Evolutionary conservation across 2,797 vertebrate species (phyloP), one percentile per base, ranked within the genome.

Genomic region (Fratercula arctica): DNA sequence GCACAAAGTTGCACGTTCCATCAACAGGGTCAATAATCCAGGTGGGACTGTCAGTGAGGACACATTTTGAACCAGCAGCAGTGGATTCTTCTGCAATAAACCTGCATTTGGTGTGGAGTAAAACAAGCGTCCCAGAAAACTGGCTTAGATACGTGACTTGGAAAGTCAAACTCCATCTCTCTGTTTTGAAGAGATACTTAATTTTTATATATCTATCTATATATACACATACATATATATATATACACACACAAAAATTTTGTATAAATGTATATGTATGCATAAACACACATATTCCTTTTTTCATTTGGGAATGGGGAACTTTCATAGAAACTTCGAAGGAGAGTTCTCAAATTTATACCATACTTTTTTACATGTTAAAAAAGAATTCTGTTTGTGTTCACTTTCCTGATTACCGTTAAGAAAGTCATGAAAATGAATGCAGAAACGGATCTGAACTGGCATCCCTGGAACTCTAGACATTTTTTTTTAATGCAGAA

Each of bases 11-110:
- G 97, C 99, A 99, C 35, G 99, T 99, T 92, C 99, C 99, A 48
- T 99, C 98, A 75, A 99, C 98, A 87, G 99, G 99, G 93, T 99
- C 99, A 67, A 99, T 99, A 66, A 99, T 99, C 98, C 99, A 99
- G 48, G 99, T 99, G 0, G 99, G 99, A 72, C 96, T 98, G 85
- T 98, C 97, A 0, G 98, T 99, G 68, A 99, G 98, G 89, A 98
- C 92, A 35, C 99, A 99, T 93, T 98, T 98, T 75, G 98, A 98
- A 70, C 98, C 99, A 26, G 98, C 98, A 43, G 98, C 98, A 29
- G 98, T 98, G n/a, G 99, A 98, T 96, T 99, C 99, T 97, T 99
- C 99, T 15, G 98, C 98, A 90, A 99, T 99, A 96, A 99, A 99
- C 96, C 98, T 99, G 96, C 50, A 66, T 96, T 68, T 43, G 92